Base-by-base conservation (phyloP, 2,113 vertebrate genomes). In the Calidris pygmaea region DNA sequence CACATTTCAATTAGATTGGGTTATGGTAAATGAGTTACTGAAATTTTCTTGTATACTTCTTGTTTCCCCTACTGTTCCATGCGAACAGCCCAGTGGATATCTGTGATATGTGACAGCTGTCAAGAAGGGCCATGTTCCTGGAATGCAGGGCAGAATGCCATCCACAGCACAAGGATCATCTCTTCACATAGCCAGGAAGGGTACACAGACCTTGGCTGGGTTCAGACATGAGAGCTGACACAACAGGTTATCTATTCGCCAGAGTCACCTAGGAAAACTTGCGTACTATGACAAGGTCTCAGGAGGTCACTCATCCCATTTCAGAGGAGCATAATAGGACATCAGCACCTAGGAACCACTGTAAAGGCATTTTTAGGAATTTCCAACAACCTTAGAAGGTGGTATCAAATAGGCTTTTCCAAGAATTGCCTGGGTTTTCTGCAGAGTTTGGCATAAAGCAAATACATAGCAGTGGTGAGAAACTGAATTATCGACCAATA, bases 201-300 rank as follows among this genome's bases (percentile, higher is more conserved):
- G 94, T 94, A 93, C 84, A 93, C 29, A 95, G 89, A 90, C 86
- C 89, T 95, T 95, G 94, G 83, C 90, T 75, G 72, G 16, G 48
- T 81, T 90, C 76, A 89, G 72, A 79, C 35, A n/a, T 0, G 8
- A 92, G 90, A 93, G 66, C 86, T 93, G 95, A 95, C 96, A 92
- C 79, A 92, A 96, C 92, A 87, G 80, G 92, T 81, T 95, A 90
- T 93, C 80, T 91, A 89, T 92, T 92, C 9, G 1, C 89, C 76
- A 90, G 76, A 95, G 94, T 78, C 95, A 92, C 94, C 96, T 92
- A 89, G 88, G 89, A 96, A 96, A 93, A 89, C 34, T 89, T 81
- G 86, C 2, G 2, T 81, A 84, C 52, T 87, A 81, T 91, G 86
- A 68, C 72, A 90, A 93, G 79, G 85, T 86, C 90, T 92, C 63